phyloP scores from a whole-genome alignment of 2,113 vertebrate species.

The Ondatra zibethicus region DNA sequence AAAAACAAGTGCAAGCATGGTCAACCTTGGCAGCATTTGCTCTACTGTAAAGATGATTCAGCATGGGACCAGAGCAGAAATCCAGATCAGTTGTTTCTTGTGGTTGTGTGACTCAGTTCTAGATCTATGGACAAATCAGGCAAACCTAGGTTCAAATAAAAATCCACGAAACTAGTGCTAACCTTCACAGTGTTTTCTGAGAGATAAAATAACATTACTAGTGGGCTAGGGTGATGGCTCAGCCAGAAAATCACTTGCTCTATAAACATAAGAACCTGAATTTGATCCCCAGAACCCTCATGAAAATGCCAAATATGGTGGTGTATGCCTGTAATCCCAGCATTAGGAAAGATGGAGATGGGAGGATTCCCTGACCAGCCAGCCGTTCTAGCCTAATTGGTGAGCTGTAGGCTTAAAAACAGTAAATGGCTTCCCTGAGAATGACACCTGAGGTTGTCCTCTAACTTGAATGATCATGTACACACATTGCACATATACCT shows the following conservation, averaged over 20 bases:
- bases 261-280: background rate
- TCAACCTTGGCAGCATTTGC: background rate
- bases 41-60: background rate
- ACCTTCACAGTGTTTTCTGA: background rate
- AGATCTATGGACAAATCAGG: background rate
- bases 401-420: background rate
- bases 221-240: background rate
- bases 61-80: background rate
- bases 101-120: background rate
- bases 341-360: background rate
- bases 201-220: background rate
- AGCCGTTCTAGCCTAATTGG: background rate
- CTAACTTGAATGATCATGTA: background rate
- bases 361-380: background rate
- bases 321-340: background rate
- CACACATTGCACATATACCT: no score
- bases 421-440: background rate
- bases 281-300: no score
- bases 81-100: background rate
- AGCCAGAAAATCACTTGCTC: background rate
- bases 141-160: constrained; percentile 8
- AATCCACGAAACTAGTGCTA: background rate
- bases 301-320: background rate
- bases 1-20: constrained; percentile 48
- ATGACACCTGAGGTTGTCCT: background rate